Percentiles rank a stretch among this genome's conserved stretches.
Conservation (phyloP, 2,113 vertebrate genomes). For the Geococcyx californianus region DNA sequence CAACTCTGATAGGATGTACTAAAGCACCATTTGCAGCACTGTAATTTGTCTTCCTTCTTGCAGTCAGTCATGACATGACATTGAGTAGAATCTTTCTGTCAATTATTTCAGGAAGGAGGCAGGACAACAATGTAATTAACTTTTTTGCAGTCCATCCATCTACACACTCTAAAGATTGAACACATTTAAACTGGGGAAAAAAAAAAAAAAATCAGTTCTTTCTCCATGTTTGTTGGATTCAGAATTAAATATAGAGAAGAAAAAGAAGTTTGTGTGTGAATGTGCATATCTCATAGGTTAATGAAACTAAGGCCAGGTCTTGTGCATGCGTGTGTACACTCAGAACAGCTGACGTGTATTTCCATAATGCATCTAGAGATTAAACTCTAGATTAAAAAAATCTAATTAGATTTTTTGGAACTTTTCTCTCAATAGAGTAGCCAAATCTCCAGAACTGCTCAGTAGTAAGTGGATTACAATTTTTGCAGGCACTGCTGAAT, state of each 20-base stretch:
- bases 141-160: background rate
- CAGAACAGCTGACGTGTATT: background rate
- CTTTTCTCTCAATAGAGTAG: background rate
- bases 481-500: background rate
- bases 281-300: background rate
- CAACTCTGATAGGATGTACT: background rate
- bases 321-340: accelerated
- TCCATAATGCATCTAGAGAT: background rate
- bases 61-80: background rate
- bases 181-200: background rate
- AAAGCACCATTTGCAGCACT: background rate
- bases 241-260: background rate
- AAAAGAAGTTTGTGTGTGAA: too few relatives aligned
- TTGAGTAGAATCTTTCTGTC: background rate
- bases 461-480: background rate
- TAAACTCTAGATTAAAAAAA: background rate
- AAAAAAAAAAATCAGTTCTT: background rate
- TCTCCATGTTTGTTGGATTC: background rate
- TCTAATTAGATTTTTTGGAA: background rate
- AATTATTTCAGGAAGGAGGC: background rate
- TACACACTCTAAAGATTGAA: background rate
- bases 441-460: background rate
- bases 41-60: background rate
- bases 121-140: background rate
- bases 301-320: background rate